A percentile compares a stretch with the other conserved stretches of the same genome.
Evolutionary conservation across 2,888 invertebrate genomes (phyloP).

Genomic region (Standfussiana lucernea): DNA sequence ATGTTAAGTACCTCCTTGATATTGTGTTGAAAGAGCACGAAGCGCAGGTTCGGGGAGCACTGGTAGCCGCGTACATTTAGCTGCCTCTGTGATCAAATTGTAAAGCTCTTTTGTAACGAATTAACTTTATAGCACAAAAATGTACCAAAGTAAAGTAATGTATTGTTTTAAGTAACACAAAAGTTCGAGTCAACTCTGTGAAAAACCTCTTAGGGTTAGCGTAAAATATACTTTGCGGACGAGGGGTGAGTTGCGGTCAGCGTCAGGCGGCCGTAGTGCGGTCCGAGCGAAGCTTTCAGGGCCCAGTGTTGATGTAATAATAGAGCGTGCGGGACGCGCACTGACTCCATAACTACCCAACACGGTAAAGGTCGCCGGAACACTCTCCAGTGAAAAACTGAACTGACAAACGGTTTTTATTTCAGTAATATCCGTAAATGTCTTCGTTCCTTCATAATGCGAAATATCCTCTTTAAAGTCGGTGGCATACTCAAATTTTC

Average conservation of each 20-base stretch:
- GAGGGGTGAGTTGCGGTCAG: constrained; percentile 66
- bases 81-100: constrained; percentile 92
- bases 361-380: constrained; percentile 20
- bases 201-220: constrained; percentile 55
- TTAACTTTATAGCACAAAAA: constrained; percentile 22
- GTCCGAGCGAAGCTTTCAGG: constrained; percentile 67
- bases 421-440: constrained; percentile 52
- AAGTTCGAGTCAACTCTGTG: constrained; percentile 53
- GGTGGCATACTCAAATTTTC: constrained; percentile 72
- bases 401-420: constrained; percentile 42
- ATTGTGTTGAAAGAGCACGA: constrained; percentile 97
- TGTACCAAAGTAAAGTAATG: constrained; percentile 18
- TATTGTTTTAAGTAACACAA: constrained; percentile 44
- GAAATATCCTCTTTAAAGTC: constrained; percentile 63
- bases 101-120: constrained; percentile 53
- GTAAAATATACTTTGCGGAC: constrained; percentile 67
- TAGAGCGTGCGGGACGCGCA: constrained; percentile 53
- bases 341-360: constrained; percentile 49
- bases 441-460: constrained; percentile 65
- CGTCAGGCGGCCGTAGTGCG: constrained; percentile 63
- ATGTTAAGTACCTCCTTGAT: constrained; percentile 93
- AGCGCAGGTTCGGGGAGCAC: constrained; percentile 96
- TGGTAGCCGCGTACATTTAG: constrained; percentile 96
- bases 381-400: constrained; percentile 37
- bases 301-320: constrained; percentile 68